Conservation (phyloP, 2,797 vertebrate genomes). For the Diplodus sargus region DNA sequence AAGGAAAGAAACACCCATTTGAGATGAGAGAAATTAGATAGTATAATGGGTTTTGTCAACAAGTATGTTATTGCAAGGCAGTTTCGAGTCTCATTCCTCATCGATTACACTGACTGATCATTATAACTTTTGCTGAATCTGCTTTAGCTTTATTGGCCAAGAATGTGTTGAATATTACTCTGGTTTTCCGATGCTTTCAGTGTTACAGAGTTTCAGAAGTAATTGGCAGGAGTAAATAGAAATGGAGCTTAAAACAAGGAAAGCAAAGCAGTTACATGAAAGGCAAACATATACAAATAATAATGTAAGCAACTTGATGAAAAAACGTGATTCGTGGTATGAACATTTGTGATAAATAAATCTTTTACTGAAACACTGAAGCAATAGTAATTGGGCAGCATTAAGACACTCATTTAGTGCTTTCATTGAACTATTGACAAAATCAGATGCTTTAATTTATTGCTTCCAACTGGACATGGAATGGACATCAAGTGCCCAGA, state of each 20-base stretch:
- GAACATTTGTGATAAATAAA: too few relatives aligned
- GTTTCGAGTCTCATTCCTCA: not conserved
- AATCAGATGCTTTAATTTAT: not conserved
- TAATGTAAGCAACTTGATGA: too few relatives aligned
- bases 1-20: not conserved
- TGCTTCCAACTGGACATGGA: not conserved
- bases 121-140: not conserved
- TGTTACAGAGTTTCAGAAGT: not conserved
- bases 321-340: too few relatives aligned
- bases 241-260: too few relatives aligned
- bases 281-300: too few relatives aligned
- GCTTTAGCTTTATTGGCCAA: not conserved
- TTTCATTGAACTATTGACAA: too few relatives aligned
- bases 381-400: too few relatives aligned
- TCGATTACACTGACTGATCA: not conserved
- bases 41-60: not conserved
- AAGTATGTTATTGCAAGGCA: too few relatives aligned
- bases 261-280: too few relatives aligned
- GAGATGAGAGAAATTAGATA: not conserved
- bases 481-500: not conserved
- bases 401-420: too few relatives aligned
- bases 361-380: too few relatives aligned
- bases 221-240: too few relatives aligned
- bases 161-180: not conserved
- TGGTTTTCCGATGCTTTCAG: not conserved